phyloP scores from a whole-genome alignment of 2,888 invertebrate genomes.

The Chaitophorus viminalis region DNA sequence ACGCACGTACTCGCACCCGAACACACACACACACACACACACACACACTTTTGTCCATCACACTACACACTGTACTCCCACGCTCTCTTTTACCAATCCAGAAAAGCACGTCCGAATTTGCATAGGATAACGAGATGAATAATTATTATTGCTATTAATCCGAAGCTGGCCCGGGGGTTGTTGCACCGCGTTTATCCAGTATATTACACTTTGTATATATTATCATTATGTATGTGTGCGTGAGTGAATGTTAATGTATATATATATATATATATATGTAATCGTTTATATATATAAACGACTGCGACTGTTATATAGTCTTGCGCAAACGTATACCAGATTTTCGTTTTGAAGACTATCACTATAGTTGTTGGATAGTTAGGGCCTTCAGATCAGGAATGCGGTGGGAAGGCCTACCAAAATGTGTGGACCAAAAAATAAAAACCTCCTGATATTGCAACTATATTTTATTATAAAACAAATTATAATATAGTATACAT shows the following conservation, averaged over 20 bases:
- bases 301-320: too few species aligned
- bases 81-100: slow-evolving; percentile 21
- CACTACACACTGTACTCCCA: slow-evolving; percentile 16
- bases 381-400: background rate
- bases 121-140: slow-evolving; percentile 49
- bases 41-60: background rate
- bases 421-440: too few species aligned
- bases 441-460: too few species aligned
- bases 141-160: slow-evolving; percentile 48
- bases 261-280: background rate
- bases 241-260: background rate
- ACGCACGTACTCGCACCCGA: slow-evolving; percentile 11
- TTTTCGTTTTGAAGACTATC: background rate
- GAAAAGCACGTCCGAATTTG: slow-evolving; percentile 43
- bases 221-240: background rate
- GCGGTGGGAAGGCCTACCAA: too few species aligned
- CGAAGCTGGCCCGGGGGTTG: slow-evolving; percentile 1
- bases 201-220: background rate
- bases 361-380: background rate
- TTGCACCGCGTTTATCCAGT: background rate
- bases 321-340: background rate
- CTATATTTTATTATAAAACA: too few species aligned
- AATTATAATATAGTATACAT: too few species aligned
- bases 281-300: too few species aligned
- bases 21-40: background rate